Evolutionary conservation across 2,888 invertebrate species (phyloP).

Genomic region (Julus scandinavius): DNA sequence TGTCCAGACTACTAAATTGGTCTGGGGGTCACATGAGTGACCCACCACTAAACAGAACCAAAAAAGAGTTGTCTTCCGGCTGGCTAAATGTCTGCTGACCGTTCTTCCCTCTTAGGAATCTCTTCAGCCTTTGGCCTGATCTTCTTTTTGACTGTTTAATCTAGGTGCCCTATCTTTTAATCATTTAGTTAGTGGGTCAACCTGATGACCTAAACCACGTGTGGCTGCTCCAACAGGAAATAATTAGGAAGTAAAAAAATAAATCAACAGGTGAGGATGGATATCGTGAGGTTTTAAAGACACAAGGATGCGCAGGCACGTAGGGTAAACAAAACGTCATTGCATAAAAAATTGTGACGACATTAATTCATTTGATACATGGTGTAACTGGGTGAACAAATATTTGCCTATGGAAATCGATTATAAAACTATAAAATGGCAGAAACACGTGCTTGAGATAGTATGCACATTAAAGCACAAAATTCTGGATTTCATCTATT

Average conservation of each 20-base stretch:
- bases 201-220: conserved; percentile 38
- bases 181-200: conserved; percentile 41
- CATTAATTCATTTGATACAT: background rate
- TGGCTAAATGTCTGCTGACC: background rate
- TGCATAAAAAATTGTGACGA: conserved; percentile 15
- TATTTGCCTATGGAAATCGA: background rate
- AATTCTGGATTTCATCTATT: background rate
- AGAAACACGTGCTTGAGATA: background rate
- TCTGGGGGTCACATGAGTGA: background rate
- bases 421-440: background rate
- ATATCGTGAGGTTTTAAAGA: background rate
- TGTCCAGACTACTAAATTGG: background rate
- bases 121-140: conserved; percentile 2
- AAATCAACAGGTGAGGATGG: background rate
- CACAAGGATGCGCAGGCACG: conserved; percentile 40
- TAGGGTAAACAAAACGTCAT: background rate
- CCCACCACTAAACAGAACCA: background rate
- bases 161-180: conserved; percentile 34
- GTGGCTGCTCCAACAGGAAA: conserved; percentile 31
- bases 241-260: conserved; percentile 11
- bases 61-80: conserved; percentile 19
- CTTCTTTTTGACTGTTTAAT: background rate
- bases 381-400: background rate
- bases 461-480: background rate
- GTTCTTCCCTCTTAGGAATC: background rate